Base-by-base conservation (phyloP, 2,888 invertebrate species). In the Nymphalis polychloros region DNA sequence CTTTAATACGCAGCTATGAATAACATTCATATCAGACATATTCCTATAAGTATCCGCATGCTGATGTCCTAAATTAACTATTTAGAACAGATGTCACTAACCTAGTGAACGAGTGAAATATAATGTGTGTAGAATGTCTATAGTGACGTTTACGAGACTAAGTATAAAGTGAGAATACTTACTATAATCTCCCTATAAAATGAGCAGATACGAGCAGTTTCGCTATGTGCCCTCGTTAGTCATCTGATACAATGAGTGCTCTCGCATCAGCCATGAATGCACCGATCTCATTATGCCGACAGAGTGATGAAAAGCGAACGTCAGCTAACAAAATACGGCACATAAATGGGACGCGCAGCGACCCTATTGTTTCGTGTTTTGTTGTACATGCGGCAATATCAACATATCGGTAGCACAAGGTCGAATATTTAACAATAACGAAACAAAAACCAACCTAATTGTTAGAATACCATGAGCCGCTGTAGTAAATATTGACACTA, bases 221-320 rank as follows among this genome's bases (percentile, higher is more conserved):
- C 66, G 65, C 66, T 67, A 60, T 60, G 61, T 61, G 64, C 60
- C 65, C 61, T 63, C 72, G 53, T 71, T 71, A 69, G 65, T 20
- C 55, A 68, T 64, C 66, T 52, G 59, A 71, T 70, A 70, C 68
- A 73, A 70, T 67, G 65, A 64, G 49, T 63, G 66, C 67, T 61
- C 67, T 60, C 57, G 55, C 69, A 63, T 66, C 69, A 68, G 55
- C 64, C 67, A 63, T 69, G 68, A 71, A 72, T 71, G 70, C 82
- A 75, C 78, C 79, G 82, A 86, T 84, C 85, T 84, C 83, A 86
- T 88, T 87, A 86, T 81, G 75, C 75, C 78, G 76, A 78, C 75
- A 78, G 76, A 81, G 73, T 80, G 82, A 86, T 84, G 86, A 86
- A 86, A 88, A 84, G 84, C 81, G 79, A 81, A 81, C 74, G 78